Base-by-base conservation (phyloP, 2,113 vertebrate genomes). In the Murina feae region DNA sequence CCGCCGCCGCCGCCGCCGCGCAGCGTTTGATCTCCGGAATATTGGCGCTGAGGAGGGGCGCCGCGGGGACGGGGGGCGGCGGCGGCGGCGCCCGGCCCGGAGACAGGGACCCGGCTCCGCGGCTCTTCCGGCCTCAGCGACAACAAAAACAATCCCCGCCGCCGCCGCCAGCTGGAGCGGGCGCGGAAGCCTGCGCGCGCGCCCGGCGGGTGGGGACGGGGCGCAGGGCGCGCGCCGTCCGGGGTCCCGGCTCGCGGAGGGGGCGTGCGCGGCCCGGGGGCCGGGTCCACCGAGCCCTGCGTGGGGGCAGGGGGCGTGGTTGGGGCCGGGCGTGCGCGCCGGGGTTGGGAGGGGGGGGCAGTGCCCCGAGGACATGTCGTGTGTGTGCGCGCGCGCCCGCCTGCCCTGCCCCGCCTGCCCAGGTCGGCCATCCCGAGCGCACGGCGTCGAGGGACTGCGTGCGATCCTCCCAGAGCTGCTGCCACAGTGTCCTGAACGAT, bases 41-140 rank as follows among this genome's bases (percentile, higher is more conserved):
- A 90, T 96, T 98, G 98, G 97, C 98, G 97, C 63, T 97, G 86
- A 18, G 96, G 87, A 72, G 79, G 88, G 90, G 97, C 97, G 94
- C 92, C 97, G 92, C 55, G 87, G 84, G 58, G 96, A 95, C 85
- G 49, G 95, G 89, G 96, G 74, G 94, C 87, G 99, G 98, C 98
- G 99, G 97, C 97, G 97, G 97, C 97, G 96, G 94, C 98, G 97
- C 96, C 98, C 97, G 97, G 98, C 98, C 97, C 94, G 98, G 98
- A 98, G 25, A 88, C 86, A 12, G 88, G 90, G 81, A 95, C 96
- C 69, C 71, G 98, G 99, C 98, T 99, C 98, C 98, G 99, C 98
- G 97, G 99, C 99, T 99, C 99, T 99, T 99, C 99, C 99, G 98
- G 98, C 97, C 97, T 96, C 97, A 60, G 95, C 96, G 85, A 98